A percentile compares a stretch with the other conserved stretches of the same genome.
Evolutionary conservation across 2,888 invertebrate genomes (phyloP).

Genomic region (Taenaris catops): DNA sequence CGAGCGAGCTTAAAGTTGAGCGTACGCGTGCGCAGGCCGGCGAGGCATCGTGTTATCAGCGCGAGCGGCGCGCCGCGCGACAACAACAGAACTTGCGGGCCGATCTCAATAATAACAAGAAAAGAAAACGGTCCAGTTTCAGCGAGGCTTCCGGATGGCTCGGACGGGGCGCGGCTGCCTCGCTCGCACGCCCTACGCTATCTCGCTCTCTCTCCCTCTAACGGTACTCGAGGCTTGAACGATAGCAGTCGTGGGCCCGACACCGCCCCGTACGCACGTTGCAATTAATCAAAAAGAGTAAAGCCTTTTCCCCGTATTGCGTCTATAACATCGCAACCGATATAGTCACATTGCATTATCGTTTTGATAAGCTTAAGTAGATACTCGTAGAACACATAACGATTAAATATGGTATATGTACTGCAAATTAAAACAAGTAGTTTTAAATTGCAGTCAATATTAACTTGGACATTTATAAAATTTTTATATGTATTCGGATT

Average conservation of each 20-base stretch:
- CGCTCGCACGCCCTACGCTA: slow-evolving; percentile 47
- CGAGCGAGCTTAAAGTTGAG: slow-evolving; percentile 66
- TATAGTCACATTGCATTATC: slow-evolving; percentile 7
- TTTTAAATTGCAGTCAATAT: too few species aligned
- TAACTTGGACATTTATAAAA: too few species aligned
- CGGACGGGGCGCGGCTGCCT: slow-evolving; percentile 61
- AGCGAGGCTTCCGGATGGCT: slow-evolving; percentile 78
- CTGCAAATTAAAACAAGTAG: too few species aligned
- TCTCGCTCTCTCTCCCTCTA: slow-evolving; percentile 67
- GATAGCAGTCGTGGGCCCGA: slow-evolving; percentile 72
- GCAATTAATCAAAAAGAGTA: slow-evolving; percentile 12
- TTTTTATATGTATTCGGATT: too few species aligned
- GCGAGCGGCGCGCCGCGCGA: slow-evolving; percentile 71
- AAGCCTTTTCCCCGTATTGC: slow-evolving; percentile 43
- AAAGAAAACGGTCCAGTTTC: slow-evolving; percentile 81
- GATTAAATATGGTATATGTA: too few species aligned
- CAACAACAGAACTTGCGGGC: slow-evolving; percentile 78
- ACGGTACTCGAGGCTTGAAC: slow-evolving; percentile 68
- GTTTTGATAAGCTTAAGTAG: slow-evolving; percentile 21
- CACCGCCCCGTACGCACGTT: slow-evolving; percentile 48
- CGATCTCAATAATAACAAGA: slow-evolving; percentile 80
- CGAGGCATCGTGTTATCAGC: slow-evolving; percentile 78
- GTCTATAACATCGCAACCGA: slow-evolving; percentile 40
- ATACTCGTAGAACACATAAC: too few species aligned
- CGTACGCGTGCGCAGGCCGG: slow-evolving; percentile 69